These are phyloP conservation scores for Andricus quercusramuli DNA, from an alignment of 2,888 invertebrate species.

Conservation along the genomic window DNA sequence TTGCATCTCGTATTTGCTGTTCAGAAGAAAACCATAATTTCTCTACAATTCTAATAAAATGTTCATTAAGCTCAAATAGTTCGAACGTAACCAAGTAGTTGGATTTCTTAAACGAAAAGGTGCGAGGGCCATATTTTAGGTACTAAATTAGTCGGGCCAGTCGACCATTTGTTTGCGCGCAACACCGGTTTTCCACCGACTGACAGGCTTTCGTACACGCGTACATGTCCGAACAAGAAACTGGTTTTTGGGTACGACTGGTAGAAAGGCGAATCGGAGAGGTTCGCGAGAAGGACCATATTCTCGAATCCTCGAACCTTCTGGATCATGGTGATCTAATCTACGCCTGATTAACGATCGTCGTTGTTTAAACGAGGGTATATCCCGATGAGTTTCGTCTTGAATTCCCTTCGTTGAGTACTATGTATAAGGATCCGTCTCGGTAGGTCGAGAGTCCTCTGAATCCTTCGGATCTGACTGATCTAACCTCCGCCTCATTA, in stretches of 20 bases:
- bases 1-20: neutral
- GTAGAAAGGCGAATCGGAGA: slow-evolving; percentile 60
- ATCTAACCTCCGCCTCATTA: slow-evolving; percentile 66
- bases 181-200: slow-evolving; percentile 15
- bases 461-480: slow-evolving; percentile 62
- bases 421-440: slow-evolving; percentile 60
- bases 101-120: neutral
- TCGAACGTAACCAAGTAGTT: neutral
- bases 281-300: slow-evolving; percentile 60
- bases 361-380: slow-evolving; percentile 60
- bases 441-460: slow-evolving; percentile 59
- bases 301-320: slow-evolving; percentile 65
- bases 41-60: neutral
- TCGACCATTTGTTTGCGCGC: slow-evolving; percentile 21
- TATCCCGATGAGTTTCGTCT: slow-evolving; percentile 56
- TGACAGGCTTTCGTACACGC: slow-evolving; percentile 18
- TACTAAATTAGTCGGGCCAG: neutral
- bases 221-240: slow-evolving; percentile 51
- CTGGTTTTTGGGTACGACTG: slow-evolving; percentile 56
- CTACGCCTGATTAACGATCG: slow-evolving; percentile 74
- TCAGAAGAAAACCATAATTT: neutral
- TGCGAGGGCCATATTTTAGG: slow-evolving; percentile 1
- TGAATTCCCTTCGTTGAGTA: slow-evolving; percentile 61
- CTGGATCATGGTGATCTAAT: slow-evolving; percentile 70
- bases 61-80: neutral